Percentiles rank a stretch among this genome's conserved stretches.
phyloP scores from a whole-genome alignment of 2,888 invertebrate genomes.

The Scaptomyza parva region DNA sequence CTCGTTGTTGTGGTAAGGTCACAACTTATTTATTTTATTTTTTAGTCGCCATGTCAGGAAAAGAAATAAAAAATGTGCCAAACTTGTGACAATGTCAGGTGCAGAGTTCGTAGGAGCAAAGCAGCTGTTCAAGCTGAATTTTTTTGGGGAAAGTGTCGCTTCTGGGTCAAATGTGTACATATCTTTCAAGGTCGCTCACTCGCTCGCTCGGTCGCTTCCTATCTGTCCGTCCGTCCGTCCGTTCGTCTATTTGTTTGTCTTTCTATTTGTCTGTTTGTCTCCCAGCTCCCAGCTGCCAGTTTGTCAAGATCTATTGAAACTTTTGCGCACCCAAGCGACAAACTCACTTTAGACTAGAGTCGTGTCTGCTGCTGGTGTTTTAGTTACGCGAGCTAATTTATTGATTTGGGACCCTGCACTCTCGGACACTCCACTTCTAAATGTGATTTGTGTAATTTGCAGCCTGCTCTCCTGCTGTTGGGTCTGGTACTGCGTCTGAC shows the following conservation, averaged over 20 bases:
- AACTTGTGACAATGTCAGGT: constrained; percentile 53
- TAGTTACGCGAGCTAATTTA: constrained; percentile 50
- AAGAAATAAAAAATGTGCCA: constrained; percentile 68
- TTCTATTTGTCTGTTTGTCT: background rate
- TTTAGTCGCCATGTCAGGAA: constrained; percentile 36
- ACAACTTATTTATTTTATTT: background rate
- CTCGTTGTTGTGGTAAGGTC: too few species aligned
- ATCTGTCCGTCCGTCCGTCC: background rate
- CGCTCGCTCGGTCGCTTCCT: too few species aligned
- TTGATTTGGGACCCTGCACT: constrained; percentile 48
- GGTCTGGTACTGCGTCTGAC: too few species aligned
- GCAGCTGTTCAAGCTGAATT: background rate
- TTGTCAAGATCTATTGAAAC: constrained; percentile 48
- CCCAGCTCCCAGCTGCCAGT: background rate
- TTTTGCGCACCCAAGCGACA: constrained; percentile 55
- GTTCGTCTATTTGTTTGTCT: too few species aligned
- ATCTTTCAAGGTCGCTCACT: constrained; percentile 52
- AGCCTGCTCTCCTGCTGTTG: too few species aligned
- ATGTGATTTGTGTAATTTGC: constrained; percentile 59
- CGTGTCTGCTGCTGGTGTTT: constrained; percentile 37
- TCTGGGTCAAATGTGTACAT: constrained; percentile 39
- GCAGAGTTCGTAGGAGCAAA: background rate
- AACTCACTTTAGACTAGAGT: constrained; percentile 16
- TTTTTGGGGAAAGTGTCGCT: constrained; percentile 3
- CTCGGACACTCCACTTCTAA: constrained; percentile 31